Base-by-base conservation (phyloP, 2,888 invertebrate species). In the Abrostola tripartita region DNA sequence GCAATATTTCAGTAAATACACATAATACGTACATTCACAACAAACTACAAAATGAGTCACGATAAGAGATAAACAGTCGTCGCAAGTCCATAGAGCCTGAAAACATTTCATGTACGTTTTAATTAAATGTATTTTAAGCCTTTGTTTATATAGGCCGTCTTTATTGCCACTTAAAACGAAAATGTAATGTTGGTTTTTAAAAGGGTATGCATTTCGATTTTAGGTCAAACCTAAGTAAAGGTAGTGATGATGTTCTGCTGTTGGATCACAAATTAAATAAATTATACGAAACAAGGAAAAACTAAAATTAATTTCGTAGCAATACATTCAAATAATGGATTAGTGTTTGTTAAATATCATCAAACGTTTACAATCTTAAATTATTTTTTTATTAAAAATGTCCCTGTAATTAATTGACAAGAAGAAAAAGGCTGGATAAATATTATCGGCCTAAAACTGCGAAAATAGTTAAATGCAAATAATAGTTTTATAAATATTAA, bases 11-110 rank as follows among this genome's bases (percentile, higher is more conserved):
- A 89, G 85, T 90, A 90, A 88, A 90, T 91, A 95, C 92, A 95
- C 91, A 94, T 89, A 92, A 81, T 92, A 95, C 92, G 92, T 91
- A 94, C 91, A 94, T 89, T 92, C 91, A 95, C 92, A 93, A 89
- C 93, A 92, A 93, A 91, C 94, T 94, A 94, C 94, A 85, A 87
- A 90, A 94, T 93, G 90, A 92, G 84, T 88, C 90, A 93, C 92
- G 90, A 87, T 88, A 89, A 90, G 86, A 91, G 87, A 85, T 87
- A 78, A 82, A 93, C 94, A 94, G 94, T 93, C 92, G 84, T 94
- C 93, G 94, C 93, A 94, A 94, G 86, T 92, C 94, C 94, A 94
- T 89, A 92, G 92, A 90, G 87, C 88, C 82, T 81, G 71, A 64
- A 71, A 65, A 57, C 54, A 65, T 61, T 61, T 63, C 52, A 68